phyloP scores from a whole-genome alignment of 2,113 vertebrate genomes.

The Sturnus vulgaris region DNA sequence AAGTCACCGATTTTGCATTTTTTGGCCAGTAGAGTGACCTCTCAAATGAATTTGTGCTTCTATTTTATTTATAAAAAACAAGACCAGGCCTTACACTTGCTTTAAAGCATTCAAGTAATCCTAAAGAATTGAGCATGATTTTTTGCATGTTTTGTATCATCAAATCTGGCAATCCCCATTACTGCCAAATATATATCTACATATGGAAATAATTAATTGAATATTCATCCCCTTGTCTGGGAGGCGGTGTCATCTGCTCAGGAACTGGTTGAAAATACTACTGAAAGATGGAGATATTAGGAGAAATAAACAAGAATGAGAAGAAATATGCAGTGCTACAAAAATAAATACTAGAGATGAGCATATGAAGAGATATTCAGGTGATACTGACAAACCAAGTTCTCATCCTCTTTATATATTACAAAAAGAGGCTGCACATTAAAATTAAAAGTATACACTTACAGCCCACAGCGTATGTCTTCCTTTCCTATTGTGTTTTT shows the following conservation, averaged over 20 bases:
- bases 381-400: not conserved
- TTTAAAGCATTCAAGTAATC: not conserved
- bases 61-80: not conserved
- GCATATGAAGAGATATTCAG: not conserved
- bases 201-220: not conserved
- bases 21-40: not conserved
- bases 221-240: not conserved
- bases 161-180: not conserved
- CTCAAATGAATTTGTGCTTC: not conserved
- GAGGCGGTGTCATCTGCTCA: not conserved
- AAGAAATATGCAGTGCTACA: not conserved
- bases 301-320: not conserved
- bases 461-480: not conserved
- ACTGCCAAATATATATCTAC: not conserved
- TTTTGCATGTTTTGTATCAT: not conserved
- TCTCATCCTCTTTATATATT: not conserved
- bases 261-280: not conserved
- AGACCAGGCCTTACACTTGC: not conserved
- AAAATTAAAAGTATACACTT: not conserved
- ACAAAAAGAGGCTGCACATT: not conserved
- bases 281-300: not conserved
- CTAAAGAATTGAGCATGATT: not conserved
- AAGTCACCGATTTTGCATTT: not conserved
- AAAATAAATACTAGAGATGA: not conserved
- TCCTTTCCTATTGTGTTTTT: not conserved